A percentile compares a stretch with the other conserved stretches of the same genome.
phyloP scores from a whole-genome alignment of 2,113 vertebrate species.

The Coptodon bakossiorum region DNA sequence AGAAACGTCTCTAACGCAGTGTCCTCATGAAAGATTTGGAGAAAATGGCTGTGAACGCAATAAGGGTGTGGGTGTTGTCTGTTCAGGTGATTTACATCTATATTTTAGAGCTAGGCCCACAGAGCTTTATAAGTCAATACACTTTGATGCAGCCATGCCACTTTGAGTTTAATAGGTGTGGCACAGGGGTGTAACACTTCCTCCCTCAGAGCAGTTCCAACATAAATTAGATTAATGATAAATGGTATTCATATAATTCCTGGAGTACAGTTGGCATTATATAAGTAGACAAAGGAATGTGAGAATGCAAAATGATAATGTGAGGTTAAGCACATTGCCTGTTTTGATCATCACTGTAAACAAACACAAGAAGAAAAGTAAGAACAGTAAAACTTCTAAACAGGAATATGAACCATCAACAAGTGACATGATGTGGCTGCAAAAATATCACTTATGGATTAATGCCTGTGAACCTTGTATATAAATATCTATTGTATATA shows the following conservation, averaged over 20 bases:
- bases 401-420: neutral
- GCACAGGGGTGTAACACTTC: neutral
- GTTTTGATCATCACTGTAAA: neutral
- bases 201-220: neutral
- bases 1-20: neutral
- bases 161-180: neutral
- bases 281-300: neutral
- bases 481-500: neutral
- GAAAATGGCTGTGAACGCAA: neutral
- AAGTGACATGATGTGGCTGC: neutral
- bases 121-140: neutral
- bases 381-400: neutral
- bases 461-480: neutral
- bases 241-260: neutral
- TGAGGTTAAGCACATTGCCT: neutral
- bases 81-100: conserved; percentile 9
- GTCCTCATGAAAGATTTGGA: neutral
- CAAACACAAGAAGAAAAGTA: neutral
- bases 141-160: neutral
- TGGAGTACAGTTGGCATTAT: neutral
- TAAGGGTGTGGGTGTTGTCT: neutral
- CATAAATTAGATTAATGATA: neutral
- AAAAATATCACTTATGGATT: neutral
- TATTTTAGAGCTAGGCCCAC: neutral
- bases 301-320: neutral